These are phyloP conservation scores for Lepilemur septentrionalis DNA, from an alignment of 2,797 vertebrate species.

Conservation along the genomic window DNA sequence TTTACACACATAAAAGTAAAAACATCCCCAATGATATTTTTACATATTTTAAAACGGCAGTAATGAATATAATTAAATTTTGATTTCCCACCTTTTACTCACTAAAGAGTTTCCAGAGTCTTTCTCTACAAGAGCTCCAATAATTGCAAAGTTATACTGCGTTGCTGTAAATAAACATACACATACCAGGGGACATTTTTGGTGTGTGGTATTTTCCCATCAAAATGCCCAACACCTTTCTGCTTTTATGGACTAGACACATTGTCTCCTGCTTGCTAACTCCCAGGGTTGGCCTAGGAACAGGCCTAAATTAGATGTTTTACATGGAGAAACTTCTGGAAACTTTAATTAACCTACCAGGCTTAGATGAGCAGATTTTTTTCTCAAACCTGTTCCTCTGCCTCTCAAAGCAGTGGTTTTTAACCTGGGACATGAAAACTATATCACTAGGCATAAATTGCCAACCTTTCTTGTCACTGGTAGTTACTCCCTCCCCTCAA, in stretches of 20 bases:
- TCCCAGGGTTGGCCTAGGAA: neutral
- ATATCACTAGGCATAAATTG: neutral
- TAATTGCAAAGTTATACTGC: neutral
- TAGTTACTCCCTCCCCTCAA: neutral
- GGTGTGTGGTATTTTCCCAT: neutral
- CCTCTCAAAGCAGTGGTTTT: neutral
- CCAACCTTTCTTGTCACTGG: neutral
- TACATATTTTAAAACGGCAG: neutral
- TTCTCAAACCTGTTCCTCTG: neutral
- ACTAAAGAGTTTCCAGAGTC: neutral
- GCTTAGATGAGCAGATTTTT: neutral
- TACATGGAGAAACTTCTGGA: neutral
- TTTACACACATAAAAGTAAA: neutral
- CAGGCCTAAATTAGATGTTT: neutral
- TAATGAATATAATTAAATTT: neutral
- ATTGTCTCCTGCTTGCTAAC: neutral
- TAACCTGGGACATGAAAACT: neutral
- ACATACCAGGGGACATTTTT: neutral
- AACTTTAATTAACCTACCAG: neutral
- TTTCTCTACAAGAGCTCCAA: neutral
- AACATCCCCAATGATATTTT: neutral
- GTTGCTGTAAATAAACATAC: neutral
- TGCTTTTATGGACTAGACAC: neutral
- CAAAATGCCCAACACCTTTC: neutral
- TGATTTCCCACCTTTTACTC: neutral